Evolutionary conservation across 30 jellyfish, hydroid and myxozoan species (phyloP).

Genomic region (Turritopsis rubra): DNA sequence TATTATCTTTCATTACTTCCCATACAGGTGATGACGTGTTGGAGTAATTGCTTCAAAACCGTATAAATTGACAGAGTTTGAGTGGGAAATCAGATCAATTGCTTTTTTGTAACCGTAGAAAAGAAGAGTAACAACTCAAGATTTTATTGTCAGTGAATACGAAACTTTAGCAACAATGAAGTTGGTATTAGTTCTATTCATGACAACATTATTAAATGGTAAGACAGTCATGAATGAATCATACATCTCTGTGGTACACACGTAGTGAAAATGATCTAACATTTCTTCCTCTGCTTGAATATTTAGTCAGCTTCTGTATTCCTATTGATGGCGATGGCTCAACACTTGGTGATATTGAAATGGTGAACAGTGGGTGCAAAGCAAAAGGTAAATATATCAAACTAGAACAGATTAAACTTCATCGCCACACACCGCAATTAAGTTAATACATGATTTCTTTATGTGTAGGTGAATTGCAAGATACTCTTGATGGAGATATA

Average conservation of each 20-base stretch:
- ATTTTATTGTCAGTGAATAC: background rate
- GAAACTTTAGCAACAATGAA: background rate
- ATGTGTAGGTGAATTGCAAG: background rate
- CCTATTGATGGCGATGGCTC: background rate
- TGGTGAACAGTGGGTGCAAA: background rate
- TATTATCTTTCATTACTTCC: background rate
- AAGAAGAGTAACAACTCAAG: background rate
- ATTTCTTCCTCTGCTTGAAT: background rate
- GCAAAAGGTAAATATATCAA: background rate
- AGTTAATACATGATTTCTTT: background rate
- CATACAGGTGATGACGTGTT: background rate
- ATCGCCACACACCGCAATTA: too few species aligned
- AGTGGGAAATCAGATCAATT: background rate
- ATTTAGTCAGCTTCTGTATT: background rate
- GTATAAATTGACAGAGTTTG: background rate
- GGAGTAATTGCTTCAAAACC: background rate
- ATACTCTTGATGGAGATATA: background rate
- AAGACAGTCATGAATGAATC: background rate
- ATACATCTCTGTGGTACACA: too few species aligned
- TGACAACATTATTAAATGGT: background rate
- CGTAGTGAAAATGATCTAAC: too few species aligned
- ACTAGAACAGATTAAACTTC: background rate
- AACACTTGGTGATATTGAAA: background rate
- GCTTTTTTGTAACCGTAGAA: background rate
- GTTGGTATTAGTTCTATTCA: background rate